These are phyloP conservation scores for Erebia ligea DNA, from an alignment of 2,888 invertebrate genomes.

Conservation along the genomic window DNA sequence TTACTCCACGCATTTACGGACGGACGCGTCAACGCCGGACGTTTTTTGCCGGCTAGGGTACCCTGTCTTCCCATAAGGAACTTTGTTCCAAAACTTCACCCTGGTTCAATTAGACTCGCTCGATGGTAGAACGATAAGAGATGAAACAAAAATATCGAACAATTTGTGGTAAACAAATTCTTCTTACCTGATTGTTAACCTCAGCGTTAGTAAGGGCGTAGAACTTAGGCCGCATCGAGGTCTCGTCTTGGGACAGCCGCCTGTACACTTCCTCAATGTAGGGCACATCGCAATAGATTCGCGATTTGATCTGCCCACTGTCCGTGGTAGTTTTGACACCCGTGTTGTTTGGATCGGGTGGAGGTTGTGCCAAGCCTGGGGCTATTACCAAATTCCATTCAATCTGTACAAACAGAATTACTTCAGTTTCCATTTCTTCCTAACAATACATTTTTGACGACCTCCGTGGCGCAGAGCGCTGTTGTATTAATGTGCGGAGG, in stretches of 20 bases:
- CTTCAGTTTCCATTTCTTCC: neutral
- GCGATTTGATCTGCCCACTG: constrained; percentile 65
- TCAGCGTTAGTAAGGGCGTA: constrained; percentile 94
- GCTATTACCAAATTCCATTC: constrained; percentile 80
- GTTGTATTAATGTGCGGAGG: too few species aligned
- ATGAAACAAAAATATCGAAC: neutral
- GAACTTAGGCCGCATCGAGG: constrained; percentile 93
- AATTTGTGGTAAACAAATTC: neutral
- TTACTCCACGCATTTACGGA: too few species aligned
- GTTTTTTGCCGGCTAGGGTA: too few species aligned
- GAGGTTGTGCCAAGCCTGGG: constrained; percentile 69
- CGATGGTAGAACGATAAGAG: too few species aligned
- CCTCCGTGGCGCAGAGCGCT: too few species aligned
- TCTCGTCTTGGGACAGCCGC: constrained; percentile 79
- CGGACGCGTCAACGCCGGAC: too few species aligned
- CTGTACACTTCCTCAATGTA: constrained; percentile 73
- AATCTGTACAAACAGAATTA: constrained; percentile 53
- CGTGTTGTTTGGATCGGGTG: constrained; percentile 56
- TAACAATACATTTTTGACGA: too few species aligned
- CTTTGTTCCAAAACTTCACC: too few species aligned
- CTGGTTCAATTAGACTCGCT: too few species aligned
- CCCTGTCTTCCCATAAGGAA: too few species aligned
- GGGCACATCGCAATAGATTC: constrained; percentile 77
- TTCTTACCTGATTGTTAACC: constrained; percentile 79
- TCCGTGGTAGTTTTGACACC: constrained; percentile 59